Evolutionary conservation across 2,113 vertebrate genomes (phyloP).

Genomic region (Passer domesticus): DNA sequence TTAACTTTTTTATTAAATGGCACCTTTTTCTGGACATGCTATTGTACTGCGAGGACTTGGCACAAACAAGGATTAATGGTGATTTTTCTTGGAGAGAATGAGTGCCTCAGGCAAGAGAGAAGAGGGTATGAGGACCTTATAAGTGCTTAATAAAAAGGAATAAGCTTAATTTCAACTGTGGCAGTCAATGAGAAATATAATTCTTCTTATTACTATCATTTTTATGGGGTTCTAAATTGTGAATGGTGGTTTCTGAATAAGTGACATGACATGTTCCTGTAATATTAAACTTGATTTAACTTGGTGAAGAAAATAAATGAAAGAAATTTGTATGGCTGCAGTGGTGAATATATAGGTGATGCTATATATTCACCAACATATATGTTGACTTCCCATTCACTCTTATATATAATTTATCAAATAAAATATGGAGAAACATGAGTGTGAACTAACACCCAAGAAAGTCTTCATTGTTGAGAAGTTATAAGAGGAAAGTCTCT

Average conservation of each 20-base stretch:
- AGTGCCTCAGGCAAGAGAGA: not conserved
- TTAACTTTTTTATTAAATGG: not conserved
- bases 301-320: not conserved
- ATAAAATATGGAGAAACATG: not conserved
- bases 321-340: not conserved
- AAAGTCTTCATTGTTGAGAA: not conserved
- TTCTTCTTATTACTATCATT: conserved; percentile 20
- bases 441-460: not conserved
- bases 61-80: conserved; percentile 20
- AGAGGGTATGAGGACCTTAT: not conserved
- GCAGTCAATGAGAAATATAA: not conserved
- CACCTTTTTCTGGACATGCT: not conserved
- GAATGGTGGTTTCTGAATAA: not conserved
- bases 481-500: not conserved
- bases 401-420: not conserved
- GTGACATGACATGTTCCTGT: not conserved
- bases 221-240: conserved; percentile 36
- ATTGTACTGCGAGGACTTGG: not conserved
- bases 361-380: not conserved
- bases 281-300: conserved; percentile 1
- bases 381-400: not conserved
- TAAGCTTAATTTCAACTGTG: not conserved
- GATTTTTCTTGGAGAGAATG: not conserved
- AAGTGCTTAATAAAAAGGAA: conserved; percentile 39
- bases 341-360: not conserved